phyloP scores from a whole-genome alignment of 2,113 vertebrate genomes.

The Oplegnathus fasciatus region DNA sequence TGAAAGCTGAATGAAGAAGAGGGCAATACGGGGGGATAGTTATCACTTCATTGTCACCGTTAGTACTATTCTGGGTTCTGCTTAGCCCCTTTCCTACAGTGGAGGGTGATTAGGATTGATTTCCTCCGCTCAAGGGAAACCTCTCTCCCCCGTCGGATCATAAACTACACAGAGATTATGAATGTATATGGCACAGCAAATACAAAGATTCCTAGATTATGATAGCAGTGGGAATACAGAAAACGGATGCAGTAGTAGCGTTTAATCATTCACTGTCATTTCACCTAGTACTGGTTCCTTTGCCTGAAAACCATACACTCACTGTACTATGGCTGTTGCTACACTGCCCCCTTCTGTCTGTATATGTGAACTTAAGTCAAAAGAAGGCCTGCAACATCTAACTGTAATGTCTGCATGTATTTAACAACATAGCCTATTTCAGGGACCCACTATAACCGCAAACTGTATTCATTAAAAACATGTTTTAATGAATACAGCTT shows the following conservation, averaged over 20 bases:
- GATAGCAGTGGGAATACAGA: constrained; percentile 26
- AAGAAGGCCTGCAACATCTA: neutral
- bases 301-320: neutral
- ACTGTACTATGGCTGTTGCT: constrained; percentile 16
- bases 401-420: neutral
- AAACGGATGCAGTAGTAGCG: constrained; percentile 13
- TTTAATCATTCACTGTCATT: constrained; percentile 34
- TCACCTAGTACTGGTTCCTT: neutral
- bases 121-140: constrained; percentile 34
- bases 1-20: constrained; percentile 54
- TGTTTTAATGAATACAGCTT: neutral
- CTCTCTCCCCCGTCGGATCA: neutral
- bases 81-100: constrained; percentile 17
- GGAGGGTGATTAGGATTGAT: constrained; percentile 60
- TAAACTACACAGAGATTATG: constrained; percentile 22
- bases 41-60: constrained; percentile 48
- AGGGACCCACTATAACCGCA: neutral
- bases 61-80: constrained; percentile 11
- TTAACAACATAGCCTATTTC: neutral
- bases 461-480: neutral
- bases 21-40: constrained; percentile 16
- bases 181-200: constrained; percentile 21
- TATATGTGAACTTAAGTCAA: constrained; percentile 31
- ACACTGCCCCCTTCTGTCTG: constrained; percentile 77
- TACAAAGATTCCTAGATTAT: constrained; percentile 32